A percentile compares a stretch with the other conserved stretches of the same genome.
phyloP scores from a whole-genome alignment of 2,797 vertebrate genomes.

The Chelonia mydas region DNA sequence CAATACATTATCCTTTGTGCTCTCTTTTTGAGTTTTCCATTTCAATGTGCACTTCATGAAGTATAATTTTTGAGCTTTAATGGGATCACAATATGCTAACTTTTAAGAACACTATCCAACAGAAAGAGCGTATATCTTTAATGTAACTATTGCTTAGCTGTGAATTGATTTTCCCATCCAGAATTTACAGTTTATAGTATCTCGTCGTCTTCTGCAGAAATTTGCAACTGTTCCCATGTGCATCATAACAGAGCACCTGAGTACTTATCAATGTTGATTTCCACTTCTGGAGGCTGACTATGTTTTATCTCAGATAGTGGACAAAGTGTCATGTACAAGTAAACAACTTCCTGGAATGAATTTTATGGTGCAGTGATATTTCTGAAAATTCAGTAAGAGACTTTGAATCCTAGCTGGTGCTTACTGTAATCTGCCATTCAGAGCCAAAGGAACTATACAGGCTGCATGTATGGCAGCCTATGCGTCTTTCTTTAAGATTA shows the following conservation, averaged over 20 bases:
- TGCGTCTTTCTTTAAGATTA: background rate
- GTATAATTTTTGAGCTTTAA: fast-evolving
- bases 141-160: background rate
- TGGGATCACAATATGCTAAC: background rate
- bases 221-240: background rate
- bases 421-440: background rate
- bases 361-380: background rate
- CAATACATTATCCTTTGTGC: too few relatives aligned
- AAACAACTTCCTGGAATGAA: background rate
- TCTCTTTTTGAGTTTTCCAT: background rate
- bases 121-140: background rate
- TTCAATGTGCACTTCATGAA: background rate
- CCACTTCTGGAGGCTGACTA: background rate
- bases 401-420: background rate
- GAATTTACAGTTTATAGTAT: background rate
- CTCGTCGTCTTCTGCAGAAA: background rate
- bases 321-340: background rate
- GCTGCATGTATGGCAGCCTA: background rate
- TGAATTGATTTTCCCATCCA: background rate
- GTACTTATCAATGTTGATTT: background rate
- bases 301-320: background rate
- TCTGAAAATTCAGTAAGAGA: background rate
- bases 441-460: background rate
- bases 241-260: background rate
- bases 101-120: background rate